A percentile compares a stretch with the other conserved stretches of the same genome.
These are phyloP conservation scores for Cynodonichthys magdalenae DNA, from an alignment of 2,797 vertebrate genomes.

Conservation along the genomic window DNA sequence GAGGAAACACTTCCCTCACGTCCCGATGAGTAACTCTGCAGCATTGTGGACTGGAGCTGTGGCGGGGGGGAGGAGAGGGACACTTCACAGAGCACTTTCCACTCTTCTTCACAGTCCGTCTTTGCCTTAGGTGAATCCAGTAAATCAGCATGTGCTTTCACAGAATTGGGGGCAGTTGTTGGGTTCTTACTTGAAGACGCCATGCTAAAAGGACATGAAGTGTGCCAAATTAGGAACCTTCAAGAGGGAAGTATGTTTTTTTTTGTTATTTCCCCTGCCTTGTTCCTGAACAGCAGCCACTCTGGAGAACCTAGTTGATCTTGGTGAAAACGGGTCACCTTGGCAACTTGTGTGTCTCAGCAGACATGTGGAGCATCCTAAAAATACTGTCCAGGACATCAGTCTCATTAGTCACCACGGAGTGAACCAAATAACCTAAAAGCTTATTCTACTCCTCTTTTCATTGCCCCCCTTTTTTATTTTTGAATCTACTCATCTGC, in stretches of 20 bases:
- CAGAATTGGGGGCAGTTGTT: conserved; percentile 39
- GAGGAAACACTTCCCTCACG: conserved; percentile 18
- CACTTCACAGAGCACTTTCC: conserved; percentile 54
- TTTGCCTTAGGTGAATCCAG: conserved; percentile 73
- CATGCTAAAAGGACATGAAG: conserved; percentile 58
- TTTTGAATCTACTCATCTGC: conserved; percentile 3
- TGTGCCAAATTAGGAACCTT: conserved; percentile 75
- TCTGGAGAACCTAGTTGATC: conserved; percentile 67
- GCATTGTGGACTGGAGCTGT: conserved; percentile 40
- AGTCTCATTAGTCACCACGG: conserved; percentile 75
- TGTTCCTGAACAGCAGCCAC: conserved; percentile 51
- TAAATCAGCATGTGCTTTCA: conserved; percentile 71
- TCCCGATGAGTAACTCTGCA: conserved; percentile 22
- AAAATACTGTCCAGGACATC: conserved; percentile 78
- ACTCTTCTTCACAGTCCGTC: conserved; percentile 62
- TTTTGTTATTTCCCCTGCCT: conserved; percentile 32
- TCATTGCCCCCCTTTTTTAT: conserved; percentile 17
- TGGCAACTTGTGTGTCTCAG: conserved; percentile 63
- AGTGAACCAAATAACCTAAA: conserved; percentile 65
- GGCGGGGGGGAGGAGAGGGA: conserved; percentile 10
- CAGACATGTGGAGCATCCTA: conserved; percentile 74
- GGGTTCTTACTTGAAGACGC: conserved; percentile 56
- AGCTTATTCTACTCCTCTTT: conserved; percentile 45
- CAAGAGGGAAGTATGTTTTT: conserved; percentile 34
- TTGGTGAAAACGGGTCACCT: conserved; percentile 80